Evolutionary conservation across 2,888 invertebrate species (phyloP), one percentile per base, ranked within the genome.

Genomic region (Ophion slaviceki): DNA sequence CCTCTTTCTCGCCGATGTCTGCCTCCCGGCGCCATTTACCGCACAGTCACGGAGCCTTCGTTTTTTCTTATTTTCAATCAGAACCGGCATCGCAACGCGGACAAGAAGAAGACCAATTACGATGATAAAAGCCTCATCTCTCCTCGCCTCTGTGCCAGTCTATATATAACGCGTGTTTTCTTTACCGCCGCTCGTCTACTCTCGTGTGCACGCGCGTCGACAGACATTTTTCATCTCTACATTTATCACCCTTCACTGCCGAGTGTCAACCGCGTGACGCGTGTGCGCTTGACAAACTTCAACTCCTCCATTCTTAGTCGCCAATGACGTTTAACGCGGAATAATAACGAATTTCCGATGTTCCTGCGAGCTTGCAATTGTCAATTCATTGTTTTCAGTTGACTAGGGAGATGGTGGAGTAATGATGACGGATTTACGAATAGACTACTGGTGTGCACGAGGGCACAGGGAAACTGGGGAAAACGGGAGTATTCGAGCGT

Each of bases 91-190:
- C 87, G 86, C 90, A 88, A 90, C 90, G 90, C 90, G 91, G 90
- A 88, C 92, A 92, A 92, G 91, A 92, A 92, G 90, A 90, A 89
- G 90, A 92, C 90, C 91, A 92, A 92, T 92, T 92, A 92, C 92
- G 87, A 82, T 86, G 90, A 88, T 88, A 89, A 90, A 91, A 90
- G 83, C 75, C 87, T 86, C 87, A 84, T 87, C 84, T 87, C 84
- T 85, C 84, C 74, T 77, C 87, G 71, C 77, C 47, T 78, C 67
- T 77, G 45, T 57, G 67, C 78, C 75, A 71, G 66, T 74, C n/a
- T 67, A 53, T 57, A 57, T 72, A 64, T 72, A 80, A 32, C 36
- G 40, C 8, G 20, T 3, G 20, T 28, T 74, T 32, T 76, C 75
- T 68, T 28, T 36, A 62, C 24, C 36, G 61, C 45, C 40, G 57